phyloP scores from a whole-genome alignment of 1,140 invertebrate species.

The Caenorhabditis latens region DNA sequence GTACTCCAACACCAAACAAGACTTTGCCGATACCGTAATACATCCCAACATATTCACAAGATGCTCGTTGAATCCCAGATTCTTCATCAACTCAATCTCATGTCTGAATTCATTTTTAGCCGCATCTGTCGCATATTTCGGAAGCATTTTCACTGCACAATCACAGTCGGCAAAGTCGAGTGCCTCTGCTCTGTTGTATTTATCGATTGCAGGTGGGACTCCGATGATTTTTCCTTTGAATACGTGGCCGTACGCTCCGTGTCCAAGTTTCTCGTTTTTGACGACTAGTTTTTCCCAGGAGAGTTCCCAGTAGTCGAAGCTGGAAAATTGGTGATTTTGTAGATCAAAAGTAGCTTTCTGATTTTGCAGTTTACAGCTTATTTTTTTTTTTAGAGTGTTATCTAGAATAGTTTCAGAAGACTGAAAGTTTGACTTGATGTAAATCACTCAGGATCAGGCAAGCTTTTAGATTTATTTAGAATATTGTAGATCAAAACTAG shows the following conservation, averaged over 20 bases:
- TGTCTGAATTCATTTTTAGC: slow-evolving; percentile 95
- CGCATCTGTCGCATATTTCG: slow-evolving; percentile 89
- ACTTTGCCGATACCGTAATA: slow-evolving; percentile 79
- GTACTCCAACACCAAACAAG: slow-evolving; percentile 72
- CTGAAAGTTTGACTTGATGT: too few relatives aligned
- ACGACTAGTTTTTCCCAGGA: slow-evolving; percentile 70
- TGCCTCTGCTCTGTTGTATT: slow-evolving; percentile 60
- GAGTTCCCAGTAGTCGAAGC: slow-evolving; percentile 72
- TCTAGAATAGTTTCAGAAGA: too few relatives aligned
- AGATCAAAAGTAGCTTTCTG: background rate
- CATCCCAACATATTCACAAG: slow-evolving; percentile 93
- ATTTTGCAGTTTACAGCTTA: background rate
- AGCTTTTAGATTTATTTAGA: too few relatives aligned
- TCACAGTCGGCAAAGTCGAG: slow-evolving; percentile 56
- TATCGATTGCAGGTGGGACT: slow-evolving; percentile 68
- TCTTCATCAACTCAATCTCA: slow-evolving; percentile 97
- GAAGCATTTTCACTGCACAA: slow-evolving; percentile 70
- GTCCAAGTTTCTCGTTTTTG: slow-evolving; percentile 71
- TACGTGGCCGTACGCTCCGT: slow-evolving; percentile 72
- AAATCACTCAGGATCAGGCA: too few relatives aligned
- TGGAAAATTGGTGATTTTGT: slow-evolving; percentile 25
- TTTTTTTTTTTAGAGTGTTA: slow-evolving; percentile 13
- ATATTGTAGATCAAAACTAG: background rate
- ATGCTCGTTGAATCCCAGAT: slow-evolving; percentile 93
- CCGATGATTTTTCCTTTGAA: slow-evolving; percentile 70